Percentiles rank a stretch among this genome's conserved stretches.
These are phyloP conservation scores for Lophius americanus DNA, from an alignment of 2,797 vertebrate genomes.

Conservation along the genomic window DNA sequence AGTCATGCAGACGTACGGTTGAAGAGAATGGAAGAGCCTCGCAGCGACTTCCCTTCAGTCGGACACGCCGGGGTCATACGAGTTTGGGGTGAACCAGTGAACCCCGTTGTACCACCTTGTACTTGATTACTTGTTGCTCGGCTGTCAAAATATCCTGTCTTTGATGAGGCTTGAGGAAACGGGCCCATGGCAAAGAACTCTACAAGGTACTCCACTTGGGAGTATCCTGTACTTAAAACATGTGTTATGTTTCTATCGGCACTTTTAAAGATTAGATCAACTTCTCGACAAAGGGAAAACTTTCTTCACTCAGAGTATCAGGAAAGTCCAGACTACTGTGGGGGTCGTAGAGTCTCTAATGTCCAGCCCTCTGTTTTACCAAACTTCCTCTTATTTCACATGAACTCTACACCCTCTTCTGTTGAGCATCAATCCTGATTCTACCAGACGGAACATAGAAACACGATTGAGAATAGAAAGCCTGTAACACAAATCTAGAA, in stretches of 20 bases:
- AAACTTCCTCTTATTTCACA: conserved; percentile 35
- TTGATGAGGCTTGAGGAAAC: conserved; percentile 58
- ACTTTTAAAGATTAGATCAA: conserved; percentile 69
- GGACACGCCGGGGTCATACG: conserved; percentile 49
- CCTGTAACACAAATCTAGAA: conserved; percentile 40
- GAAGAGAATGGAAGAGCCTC: conserved; percentile 53
- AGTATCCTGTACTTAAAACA: conserved; percentile 57
- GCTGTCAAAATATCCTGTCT: conserved; percentile 40
- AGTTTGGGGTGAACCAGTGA: conserved; percentile 43
- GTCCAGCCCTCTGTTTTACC: conserved; percentile 28
- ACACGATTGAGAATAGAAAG: conserved; percentile 23
- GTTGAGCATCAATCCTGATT: conserved; percentile 36
- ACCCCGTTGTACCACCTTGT: conserved; percentile 26
- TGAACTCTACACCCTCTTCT: conserved; percentile 25
- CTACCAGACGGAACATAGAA: conserved; percentile 18
- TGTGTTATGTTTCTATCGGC: conserved; percentile 59
- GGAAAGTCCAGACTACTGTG: conserved; percentile 63
- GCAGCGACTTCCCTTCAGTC: conserved; percentile 41
- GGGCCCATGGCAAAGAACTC: conserved; percentile 48
- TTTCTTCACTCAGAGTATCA: conserved; percentile 43
- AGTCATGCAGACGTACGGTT: conserved; percentile 67
- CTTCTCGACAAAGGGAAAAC: conserved; percentile 37
- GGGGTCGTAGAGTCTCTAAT: conserved; percentile 36
- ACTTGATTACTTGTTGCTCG: conserved; percentile 38
- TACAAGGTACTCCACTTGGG: conserved; percentile 60